Percentiles rank a stretch among this genome's conserved stretches.
Conservation (phyloP, 2,113 vertebrate genomes). For the Indicator maculatus region DNA sequence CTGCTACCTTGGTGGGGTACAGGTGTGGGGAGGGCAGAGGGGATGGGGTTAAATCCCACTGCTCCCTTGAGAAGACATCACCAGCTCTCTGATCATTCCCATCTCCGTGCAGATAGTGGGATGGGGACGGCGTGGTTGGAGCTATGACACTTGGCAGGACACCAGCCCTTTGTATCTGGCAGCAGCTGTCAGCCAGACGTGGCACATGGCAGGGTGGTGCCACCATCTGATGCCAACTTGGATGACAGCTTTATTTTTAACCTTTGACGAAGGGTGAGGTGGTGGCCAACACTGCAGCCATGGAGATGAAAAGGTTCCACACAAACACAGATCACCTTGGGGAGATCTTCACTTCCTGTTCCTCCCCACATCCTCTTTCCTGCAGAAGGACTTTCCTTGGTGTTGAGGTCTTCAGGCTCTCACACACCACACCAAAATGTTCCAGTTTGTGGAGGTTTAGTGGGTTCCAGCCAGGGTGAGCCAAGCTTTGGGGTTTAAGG, state of each 20-base stretch:
- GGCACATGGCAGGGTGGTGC: background rate
- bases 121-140: background rate
- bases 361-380: background rate
- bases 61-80: rapidly evolving
- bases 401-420: background rate
- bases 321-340: background rate
- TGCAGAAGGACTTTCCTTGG: background rate
- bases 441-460: background rate
- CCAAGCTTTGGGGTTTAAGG: too few species aligned
- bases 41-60: rapidly evolving
- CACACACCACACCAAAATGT: rapidly evolving
- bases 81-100: rapidly evolving
- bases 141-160: background rate
- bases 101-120: rapidly evolving
- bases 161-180: background rate
- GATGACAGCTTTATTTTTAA: background rate
- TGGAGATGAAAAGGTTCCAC: background rate
- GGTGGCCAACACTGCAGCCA: background rate
- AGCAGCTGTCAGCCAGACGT: slow-evolving; percentile 1
- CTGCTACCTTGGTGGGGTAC: rapidly evolving
- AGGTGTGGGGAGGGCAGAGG: rapidly evolving
- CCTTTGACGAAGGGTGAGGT: background rate
- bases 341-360: too few species aligned
- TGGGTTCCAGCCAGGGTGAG: background rate
- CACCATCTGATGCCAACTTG: background rate